A percentile compares a stretch with the other conserved stretches of the same genome.
These are phyloP conservation scores for Odontomachus brunneus DNA, from an alignment of 1,140 invertebrate species.

Conservation along the genomic window DNA sequence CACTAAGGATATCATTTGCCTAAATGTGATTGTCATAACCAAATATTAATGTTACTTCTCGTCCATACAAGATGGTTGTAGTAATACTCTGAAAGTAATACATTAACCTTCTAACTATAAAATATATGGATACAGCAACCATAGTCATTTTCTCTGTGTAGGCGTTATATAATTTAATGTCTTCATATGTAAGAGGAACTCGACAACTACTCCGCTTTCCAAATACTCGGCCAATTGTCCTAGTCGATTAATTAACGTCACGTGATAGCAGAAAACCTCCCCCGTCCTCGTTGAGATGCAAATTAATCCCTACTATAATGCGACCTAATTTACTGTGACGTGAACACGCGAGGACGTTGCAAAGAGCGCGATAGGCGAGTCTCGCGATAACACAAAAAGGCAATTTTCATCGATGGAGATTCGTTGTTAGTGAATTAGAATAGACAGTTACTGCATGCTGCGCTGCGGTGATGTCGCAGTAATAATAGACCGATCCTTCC, in stretches of 20 bases:
- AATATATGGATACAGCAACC: too few relatives aligned
- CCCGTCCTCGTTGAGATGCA: background rate
- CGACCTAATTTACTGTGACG: background rate
- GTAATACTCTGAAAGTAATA: too few relatives aligned
- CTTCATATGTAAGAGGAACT: background rate
- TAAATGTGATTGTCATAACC: too few relatives aligned
- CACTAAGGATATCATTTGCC: too few relatives aligned
- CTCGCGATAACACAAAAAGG: background rate
- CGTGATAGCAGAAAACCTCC: background rate
- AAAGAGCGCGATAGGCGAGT: background rate
- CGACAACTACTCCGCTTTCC: background rate
- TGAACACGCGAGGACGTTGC: background rate
- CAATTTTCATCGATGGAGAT: background rate
- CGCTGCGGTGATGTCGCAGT: background rate
- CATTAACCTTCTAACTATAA: too few relatives aligned
- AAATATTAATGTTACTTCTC: too few relatives aligned
- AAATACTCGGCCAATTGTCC: background rate
- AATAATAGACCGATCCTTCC: background rate
- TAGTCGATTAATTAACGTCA: background rate
- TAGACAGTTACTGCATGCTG: background rate
- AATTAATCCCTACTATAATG: background rate
- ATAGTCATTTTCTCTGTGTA: too few relatives aligned
- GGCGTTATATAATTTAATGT: background rate
- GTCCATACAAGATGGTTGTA: too few relatives aligned
- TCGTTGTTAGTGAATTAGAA: background rate